Base-by-base conservation (phyloP, 35 echinoderm and acorn worm species). In the Hemicentrotus pulcherrimus region DNA sequence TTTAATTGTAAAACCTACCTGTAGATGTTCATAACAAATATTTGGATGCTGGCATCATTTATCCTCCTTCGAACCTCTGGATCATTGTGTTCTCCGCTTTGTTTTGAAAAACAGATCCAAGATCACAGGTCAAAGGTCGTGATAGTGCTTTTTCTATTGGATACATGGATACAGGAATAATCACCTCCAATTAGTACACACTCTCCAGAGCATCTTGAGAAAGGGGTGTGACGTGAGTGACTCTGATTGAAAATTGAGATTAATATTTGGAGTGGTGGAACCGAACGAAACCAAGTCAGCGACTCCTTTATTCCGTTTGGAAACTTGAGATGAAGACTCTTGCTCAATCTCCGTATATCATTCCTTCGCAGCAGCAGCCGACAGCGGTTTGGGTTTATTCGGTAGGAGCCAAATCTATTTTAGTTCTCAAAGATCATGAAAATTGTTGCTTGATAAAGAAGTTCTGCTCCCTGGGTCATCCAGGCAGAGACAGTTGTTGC, bases 331-430 rank as follows among this genome's bases (percentile, higher is more conserved):
- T 93, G 91, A 93, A 93, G 91, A 93, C 91, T 28, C 91, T 93
- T 31, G 91, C 91, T 14, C 91, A 93, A 47, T 93, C 91, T 11
- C 91, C 91, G 32, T 93, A 93, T 46, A 93, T 93, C 45, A 93
- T 93, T 50, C 91, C 91, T 4, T 31, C 91, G 3, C 91, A 93
- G 31, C 91, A 93, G 31, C 91, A 93, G 48, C 91, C 91, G 31
- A 93, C 91, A 31, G 91, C 91, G 13, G 91, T 93, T 31, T 93
- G 91, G 91, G 91, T 93, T 31, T 93, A 93, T 55, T 93, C 91
- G 91, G 91, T 93, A 93, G 91, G 91, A 47, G 28, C 7, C 65
- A 78, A 28, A 78, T 78, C 65, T 78, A 28, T 78, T 28, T 24
- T 78, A 7, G 22, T 78, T n/a, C 24, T 78, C 24, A 78, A 78